Percentiles rank a stretch among this genome's conserved stretches.
Evolutionary conservation across 2,113 vertebrate species (phyloP).

Genomic region (Sterrhoptilus dennistouni): DNA sequence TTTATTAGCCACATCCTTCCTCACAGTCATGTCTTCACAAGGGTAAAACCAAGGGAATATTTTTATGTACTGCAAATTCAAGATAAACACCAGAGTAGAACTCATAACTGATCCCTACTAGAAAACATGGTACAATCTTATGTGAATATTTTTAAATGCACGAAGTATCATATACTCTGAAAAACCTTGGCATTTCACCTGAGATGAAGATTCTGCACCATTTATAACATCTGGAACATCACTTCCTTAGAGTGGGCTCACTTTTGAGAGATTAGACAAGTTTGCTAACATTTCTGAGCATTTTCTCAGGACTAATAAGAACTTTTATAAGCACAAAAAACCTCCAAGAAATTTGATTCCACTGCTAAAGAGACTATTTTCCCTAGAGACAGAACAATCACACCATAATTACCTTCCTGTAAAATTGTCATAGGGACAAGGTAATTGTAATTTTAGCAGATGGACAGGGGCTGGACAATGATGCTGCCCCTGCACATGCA

Average conservation of each 20-base stretch:
- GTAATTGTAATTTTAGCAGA: not conserved
- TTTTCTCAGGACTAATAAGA: not conserved
- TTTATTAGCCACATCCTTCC: not conserved
- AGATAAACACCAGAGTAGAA: not conserved
- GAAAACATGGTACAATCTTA: not conserved
- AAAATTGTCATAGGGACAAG: not conserved
- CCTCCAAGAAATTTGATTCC: not conserved
- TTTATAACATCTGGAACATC: not conserved
- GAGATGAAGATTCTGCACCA: not conserved
- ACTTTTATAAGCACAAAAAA: not conserved
- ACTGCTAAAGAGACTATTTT: not conserved
- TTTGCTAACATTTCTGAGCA: not conserved
- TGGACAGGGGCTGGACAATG: not conserved
- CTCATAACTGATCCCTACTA: not conserved
- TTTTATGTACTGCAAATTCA: not conserved
- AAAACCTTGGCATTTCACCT: not conserved
- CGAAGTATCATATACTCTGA: not conserved
- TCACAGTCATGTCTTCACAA: not conserved
- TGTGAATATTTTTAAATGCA: not conserved
- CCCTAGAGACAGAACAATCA: not conserved
- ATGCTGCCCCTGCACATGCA: fast-evolving
- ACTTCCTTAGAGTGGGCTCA: not conserved
- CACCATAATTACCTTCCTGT: not conserved
- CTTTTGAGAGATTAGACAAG: not conserved
- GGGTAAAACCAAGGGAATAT: not conserved